Evolutionary conservation across 23 tunicate species (phyloP), one percentile per base, ranked within the genome.

Genomic region (Diplosoma virens): DNA sequence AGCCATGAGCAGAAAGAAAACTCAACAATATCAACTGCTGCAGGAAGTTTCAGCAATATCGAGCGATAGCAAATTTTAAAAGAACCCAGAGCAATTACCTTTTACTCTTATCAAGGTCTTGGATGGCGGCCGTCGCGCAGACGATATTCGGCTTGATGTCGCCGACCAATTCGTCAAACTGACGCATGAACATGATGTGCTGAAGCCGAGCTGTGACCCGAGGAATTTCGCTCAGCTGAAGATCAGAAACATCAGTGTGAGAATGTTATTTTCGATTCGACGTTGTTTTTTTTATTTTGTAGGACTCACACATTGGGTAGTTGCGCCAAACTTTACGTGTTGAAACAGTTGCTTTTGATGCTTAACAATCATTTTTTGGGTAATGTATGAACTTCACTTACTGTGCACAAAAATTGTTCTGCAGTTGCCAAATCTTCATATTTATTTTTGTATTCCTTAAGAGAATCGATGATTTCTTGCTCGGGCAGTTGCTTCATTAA

Each of bases 401-500:
- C 97, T 50, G 79, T 32, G 56, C 90, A 89, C 21, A 91, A 81
- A 71, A 95, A 95, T 67, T 89, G 86, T 82, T 95, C 99, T 0
- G 99, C 86, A 55, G 61, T 74, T n/a, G 81, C 81, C 0, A 95
- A 77, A 0, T 95, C 99, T 9, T 88, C 79, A 69, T 79, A 95
- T 67, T 95, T 87, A 31, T 74, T 66, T 48, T 88, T 95, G 69
- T 58, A 78, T 68, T 95, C 99, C 45, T 82, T 80, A 28, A 84
- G 54, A 1, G 86, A 71, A 9, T 64, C 63, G 7, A 95, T 73
- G 1, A 68, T 77, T 17, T 95, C 99, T 24, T 50, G 59, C 50
- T 95, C 99, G 3, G 99, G 99, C 11, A 95, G 76, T 75, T 95
- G 99, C 54, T 88, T 88, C 78, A 95, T 32, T 30, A 95, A 67